A percentile compares a stretch with the other conserved stretches of the same genome.
Conservation (phyloP, 2,113 vertebrate genomes). For the cattle (Bos taurus) region DNA sequence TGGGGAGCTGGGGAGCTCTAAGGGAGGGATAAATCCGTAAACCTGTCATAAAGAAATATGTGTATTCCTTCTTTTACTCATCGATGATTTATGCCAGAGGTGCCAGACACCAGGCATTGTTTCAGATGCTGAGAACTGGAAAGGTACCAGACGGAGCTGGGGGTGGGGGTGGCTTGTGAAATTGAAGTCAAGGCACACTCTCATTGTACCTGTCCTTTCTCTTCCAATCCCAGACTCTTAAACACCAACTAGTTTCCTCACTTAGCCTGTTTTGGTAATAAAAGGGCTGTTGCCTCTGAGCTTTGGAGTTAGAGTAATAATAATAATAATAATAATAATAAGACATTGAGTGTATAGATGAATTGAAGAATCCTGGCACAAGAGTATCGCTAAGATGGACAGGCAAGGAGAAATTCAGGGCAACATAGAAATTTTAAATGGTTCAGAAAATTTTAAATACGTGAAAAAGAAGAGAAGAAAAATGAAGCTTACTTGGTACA, state of each 20-base stretch:
- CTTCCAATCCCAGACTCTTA: background rate
- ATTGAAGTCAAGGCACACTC: background rate
- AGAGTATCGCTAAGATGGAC: background rate
- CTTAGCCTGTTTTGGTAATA: background rate
- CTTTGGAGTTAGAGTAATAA: background rate
- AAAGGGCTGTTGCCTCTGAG: background rate
- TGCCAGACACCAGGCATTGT: background rate
- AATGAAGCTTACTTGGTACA: background rate
- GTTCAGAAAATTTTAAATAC: background rate
- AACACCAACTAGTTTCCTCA: background rate
- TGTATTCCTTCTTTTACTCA: slow-evolving; percentile 27
- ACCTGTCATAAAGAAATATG: background rate
- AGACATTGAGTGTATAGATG: background rate
- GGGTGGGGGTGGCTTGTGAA: background rate
- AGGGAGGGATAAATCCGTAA: background rate
- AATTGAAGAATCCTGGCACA: background rate
- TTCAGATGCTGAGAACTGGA: slow-evolving; percentile 9
- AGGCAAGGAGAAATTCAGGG: background rate
- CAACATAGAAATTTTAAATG: background rate
- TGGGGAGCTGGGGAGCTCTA: background rate
- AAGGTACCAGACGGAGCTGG: background rate
- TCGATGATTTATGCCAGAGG: background rate
- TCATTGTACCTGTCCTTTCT: background rate
- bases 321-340: background rate
- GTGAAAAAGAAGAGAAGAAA: background rate